These are phyloP conservation scores for Mycogona germanica DNA, from an alignment of 2,888 invertebrate species.

Conservation along the genomic window DNA sequence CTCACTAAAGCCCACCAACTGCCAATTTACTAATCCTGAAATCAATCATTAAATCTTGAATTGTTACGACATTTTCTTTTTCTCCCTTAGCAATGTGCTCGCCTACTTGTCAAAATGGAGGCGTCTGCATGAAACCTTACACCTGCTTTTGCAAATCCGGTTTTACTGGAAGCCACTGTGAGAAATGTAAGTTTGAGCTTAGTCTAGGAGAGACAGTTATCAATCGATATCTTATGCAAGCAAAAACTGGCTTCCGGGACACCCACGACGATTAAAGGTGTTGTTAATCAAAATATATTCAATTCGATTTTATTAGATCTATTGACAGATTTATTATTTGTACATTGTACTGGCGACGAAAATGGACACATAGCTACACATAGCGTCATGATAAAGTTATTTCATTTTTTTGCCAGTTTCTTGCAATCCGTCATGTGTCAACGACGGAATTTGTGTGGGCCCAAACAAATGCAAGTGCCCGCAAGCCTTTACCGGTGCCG, in stretches of 20 bases:
- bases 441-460: slow-evolving; percentile 13
- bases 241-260: too few species aligned
- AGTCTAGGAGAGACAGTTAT: neutral
- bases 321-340: too few species aligned
- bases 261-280: too few species aligned
- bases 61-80: neutral
- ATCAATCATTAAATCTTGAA: too few species aligned
- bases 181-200: slow-evolving; percentile 14
- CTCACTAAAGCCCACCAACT: too few species aligned
- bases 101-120: slow-evolving; percentile 17
- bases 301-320: neutral
- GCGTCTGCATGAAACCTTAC: slow-evolving; percentile 10
- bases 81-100: slow-evolving; percentile 10
- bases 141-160: slow-evolving; percentile 13
- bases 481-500: slow-evolving; percentile 5
- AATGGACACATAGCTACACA: too few species aligned
- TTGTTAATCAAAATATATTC: neutral
- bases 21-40: too few species aligned
- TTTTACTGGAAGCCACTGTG: slow-evolving; percentile 9
- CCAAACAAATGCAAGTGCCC: slow-evolving; percentile 17
- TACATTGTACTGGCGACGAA: too few species aligned
- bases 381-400: neutral
- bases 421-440: slow-evolving; percentile 14
- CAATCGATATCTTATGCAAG: too few species aligned
- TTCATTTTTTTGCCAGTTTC: slow-evolving; percentile 8